A percentile compares a stretch with the other conserved stretches of the same genome.
Conservation (phyloP, 1,140 invertebrate genomes). For the Frieseomelitta varia region DNA sequence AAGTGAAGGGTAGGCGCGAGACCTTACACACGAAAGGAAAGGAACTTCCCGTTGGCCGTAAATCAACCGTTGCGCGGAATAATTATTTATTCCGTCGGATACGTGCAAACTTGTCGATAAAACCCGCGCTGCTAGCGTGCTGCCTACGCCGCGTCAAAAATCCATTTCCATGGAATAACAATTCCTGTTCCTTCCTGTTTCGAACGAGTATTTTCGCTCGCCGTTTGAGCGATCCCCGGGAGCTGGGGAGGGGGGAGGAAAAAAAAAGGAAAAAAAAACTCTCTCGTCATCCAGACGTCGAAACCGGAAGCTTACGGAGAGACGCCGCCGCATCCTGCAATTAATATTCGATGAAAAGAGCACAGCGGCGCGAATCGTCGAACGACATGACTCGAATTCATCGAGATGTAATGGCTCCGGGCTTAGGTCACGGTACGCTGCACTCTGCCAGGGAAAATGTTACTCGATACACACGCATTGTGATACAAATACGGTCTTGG, state of each 20-base stretch:
- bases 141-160: background rate
- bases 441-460: background rate
- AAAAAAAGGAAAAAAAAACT: background rate
- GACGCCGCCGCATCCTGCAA: background rate
- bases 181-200: background rate
- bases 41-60: slow-evolving; percentile 44
- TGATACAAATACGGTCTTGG: too few species aligned
- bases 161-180: background rate
- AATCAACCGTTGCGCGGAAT: slow-evolving; percentile 38
- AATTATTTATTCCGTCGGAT: slow-evolving; percentile 49
- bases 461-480: background rate
- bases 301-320: background rate
- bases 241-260: too few species aligned
- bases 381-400: background rate
- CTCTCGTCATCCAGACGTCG: background rate
- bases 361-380: background rate
- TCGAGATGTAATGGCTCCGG: background rate
- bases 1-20: slow-evolving; percentile 58
- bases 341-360: background rate
- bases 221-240: background rate
- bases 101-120: slow-evolving; percentile 23
- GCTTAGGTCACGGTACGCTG: background rate
- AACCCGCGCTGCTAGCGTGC: background rate
- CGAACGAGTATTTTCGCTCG: background rate
- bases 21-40: slow-evolving; percentile 40